Conservation (phyloP, 37 sponge, comb jelly and placozoan species). For the Halisarca cf. caerulea region DNA sequence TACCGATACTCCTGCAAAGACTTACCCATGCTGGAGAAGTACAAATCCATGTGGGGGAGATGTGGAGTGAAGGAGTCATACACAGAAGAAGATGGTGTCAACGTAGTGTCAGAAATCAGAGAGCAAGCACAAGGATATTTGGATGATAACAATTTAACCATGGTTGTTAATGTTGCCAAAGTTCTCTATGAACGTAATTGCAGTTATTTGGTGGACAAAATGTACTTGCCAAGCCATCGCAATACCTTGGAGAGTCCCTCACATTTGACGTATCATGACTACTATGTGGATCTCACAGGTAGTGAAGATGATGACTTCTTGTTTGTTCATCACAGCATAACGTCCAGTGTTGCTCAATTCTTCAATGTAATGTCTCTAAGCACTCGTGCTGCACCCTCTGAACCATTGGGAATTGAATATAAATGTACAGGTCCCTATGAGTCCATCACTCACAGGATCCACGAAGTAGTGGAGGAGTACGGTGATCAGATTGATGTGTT, state of each 20-base stretch:
- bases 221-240: neutral
- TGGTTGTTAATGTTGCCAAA: slow-evolving; percentile 27
- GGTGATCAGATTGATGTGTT: slow-evolving; percentile 70
- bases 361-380: slow-evolving; percentile 66
- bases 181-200: neutral
- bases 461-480: slow-evolving; percentile 63
- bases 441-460: slow-evolving; percentile 63
- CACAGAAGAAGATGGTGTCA: neutral
- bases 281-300: neutral
- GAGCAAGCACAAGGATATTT: neutral
- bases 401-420: slow-evolving; percentile 27
- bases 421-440: slow-evolving; percentile 48
- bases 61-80: slow-evolving; percentile 3
- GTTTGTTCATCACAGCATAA: slow-evolving; percentile 41
- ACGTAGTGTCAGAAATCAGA: neutral
- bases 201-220: neutral
- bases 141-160: slow-evolving; percentile 1
- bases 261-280: slow-evolving; percentile 3
- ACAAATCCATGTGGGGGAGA: neutral
- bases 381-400: slow-evolving; percentile 54
- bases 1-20: neutral
- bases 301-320: neutral
- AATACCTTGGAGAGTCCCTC: neutral
- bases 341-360: slow-evolving; percentile 30
- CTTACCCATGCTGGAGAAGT: neutral